Evolutionary conservation across 2,888 invertebrate species (phyloP), one percentile per base, ranked within the genome.

Genomic region (Drosophila barbarae): DNA sequence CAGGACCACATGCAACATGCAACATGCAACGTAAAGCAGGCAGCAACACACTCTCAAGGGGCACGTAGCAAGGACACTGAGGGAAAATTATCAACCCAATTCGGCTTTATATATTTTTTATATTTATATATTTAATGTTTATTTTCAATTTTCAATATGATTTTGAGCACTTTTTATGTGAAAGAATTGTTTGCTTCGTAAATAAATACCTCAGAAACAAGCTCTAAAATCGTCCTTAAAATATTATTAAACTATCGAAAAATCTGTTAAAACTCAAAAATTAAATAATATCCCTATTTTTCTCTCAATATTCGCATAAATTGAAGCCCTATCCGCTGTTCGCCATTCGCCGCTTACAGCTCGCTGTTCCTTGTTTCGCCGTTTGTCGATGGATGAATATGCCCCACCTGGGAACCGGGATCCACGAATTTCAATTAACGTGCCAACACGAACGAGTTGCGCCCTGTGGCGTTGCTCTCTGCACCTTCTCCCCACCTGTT

Each of bases 361-460:
- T 34, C 46, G 32, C 23, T 44, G 53, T 26, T 32, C 15, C 30
- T 32, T 30, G 46, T 32, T 46, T 18, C 46, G 47, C 50, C 44
- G 10, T 52, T 55, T 61, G 57, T 66, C 71, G 61, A 73, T 73
- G 76, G 53, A 38, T 69, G 71, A 60, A 69, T 59, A 47, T 64
- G 59, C 71, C 60, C 56, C 81, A 81, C 72, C 85, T 81, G 83
- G 66, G 61, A 64, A 41, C 67, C 72, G 77, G 66, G 61, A 64
- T 57, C 70, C 73, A 77, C 85, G 80, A 81, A 85, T 85, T 82
- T 82, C 85, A 85, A 84, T 85, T 81, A 81, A 84, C 69, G 78
- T 74, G 61, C 77, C 79, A 68, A 59, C 78, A 76, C 65, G 70
- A 66, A 54, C 69, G 63, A 69, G 72, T 39, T 69, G 53, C 65